A percentile compares a stretch with the other conserved stretches of the same genome.
phyloP scores from a whole-genome alignment of 2,888 invertebrate genomes.

The Beris morrisii region DNA sequence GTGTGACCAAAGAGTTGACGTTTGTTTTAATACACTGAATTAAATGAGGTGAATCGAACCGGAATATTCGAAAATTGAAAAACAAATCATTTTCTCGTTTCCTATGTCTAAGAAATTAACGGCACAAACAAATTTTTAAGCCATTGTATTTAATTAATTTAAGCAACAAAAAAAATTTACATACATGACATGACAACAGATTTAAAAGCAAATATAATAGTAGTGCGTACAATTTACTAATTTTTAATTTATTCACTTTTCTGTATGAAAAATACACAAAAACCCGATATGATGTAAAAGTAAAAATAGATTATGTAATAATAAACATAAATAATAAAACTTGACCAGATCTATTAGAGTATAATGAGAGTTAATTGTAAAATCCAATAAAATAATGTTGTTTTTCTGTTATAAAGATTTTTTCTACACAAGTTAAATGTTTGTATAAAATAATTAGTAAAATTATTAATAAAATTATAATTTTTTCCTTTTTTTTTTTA shows the following conservation, averaged over 20 bases:
- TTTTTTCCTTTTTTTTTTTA: no score
- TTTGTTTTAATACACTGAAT: no score
- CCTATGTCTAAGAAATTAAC: no score
- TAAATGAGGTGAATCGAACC: no score
- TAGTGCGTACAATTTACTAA: constrained; percentile 1
- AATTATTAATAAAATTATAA: background rate
- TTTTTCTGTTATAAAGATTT: constrained; percentile 31
- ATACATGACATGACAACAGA: no score
- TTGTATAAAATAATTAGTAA: constrained; percentile 25
- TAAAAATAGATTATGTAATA: background rate
- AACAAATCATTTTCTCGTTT: no score
- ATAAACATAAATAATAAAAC: constrained; percentile 4
- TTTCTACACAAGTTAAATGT: constrained; percentile 32
- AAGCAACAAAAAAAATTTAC: no score
- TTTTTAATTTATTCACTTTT: no score
- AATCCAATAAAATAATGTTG: constrained; percentile 29
- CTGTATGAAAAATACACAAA: background rate
- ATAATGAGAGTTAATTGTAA: constrained; percentile 27
- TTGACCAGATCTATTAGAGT: constrained; percentile 24
- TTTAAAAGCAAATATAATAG: background rate
- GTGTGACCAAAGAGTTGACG: no score
- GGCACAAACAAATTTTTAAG: no score
- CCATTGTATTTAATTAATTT: no score
- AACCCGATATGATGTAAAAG: background rate
- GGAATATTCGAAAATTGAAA: no score